These are phyloP conservation scores for Festucalex cinctus DNA, from an alignment of 2,113 vertebrate species.

Conservation along the genomic window DNA sequence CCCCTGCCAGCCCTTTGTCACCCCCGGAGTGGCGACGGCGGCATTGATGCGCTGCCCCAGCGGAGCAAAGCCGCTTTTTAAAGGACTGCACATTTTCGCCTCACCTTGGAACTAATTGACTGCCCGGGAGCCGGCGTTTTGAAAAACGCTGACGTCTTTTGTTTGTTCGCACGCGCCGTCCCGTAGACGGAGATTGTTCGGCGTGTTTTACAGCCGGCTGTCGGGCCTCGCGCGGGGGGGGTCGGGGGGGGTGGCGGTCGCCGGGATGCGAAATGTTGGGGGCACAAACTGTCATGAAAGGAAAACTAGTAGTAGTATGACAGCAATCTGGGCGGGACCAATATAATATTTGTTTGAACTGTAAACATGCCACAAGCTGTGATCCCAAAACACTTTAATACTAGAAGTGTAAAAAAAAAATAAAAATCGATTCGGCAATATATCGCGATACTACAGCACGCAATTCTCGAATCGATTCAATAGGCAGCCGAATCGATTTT, in stretches of 20 bases:
- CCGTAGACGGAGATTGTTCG: slow-evolving; percentile 27
- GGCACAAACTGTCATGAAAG: background rate
- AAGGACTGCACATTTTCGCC: slow-evolving; percentile 68
- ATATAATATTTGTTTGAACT: background rate
- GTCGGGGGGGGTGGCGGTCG: background rate
- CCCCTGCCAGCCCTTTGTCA: slow-evolving; percentile 53
- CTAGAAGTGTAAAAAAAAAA: no score
- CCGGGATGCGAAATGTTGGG: background rate
- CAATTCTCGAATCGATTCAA: no score
- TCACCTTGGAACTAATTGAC: slow-evolving; percentile 78
- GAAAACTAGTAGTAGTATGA: background rate
- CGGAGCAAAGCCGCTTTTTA: slow-evolving; percentile 62
- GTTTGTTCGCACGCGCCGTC: slow-evolving; percentile 29
- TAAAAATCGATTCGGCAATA: no score
- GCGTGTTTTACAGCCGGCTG: slow-evolving; percentile 29
- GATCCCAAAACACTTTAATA: no score
- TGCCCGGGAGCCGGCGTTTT: slow-evolving; percentile 56
- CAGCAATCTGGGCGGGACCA: background rate
- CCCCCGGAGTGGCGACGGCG: slow-evolving; percentile 49
- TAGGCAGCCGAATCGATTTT: no score
- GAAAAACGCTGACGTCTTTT: slow-evolving; percentile 65
- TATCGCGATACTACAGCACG: no score
- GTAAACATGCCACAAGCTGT: no score
- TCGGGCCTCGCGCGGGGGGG: background rate
- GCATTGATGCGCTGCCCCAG: slow-evolving; percentile 55